Evolutionary conservation across 2,113 vertebrate species (phyloP), one percentile per base, ranked within the genome.

Genomic region (Sylvilagus bachmani): DNA sequence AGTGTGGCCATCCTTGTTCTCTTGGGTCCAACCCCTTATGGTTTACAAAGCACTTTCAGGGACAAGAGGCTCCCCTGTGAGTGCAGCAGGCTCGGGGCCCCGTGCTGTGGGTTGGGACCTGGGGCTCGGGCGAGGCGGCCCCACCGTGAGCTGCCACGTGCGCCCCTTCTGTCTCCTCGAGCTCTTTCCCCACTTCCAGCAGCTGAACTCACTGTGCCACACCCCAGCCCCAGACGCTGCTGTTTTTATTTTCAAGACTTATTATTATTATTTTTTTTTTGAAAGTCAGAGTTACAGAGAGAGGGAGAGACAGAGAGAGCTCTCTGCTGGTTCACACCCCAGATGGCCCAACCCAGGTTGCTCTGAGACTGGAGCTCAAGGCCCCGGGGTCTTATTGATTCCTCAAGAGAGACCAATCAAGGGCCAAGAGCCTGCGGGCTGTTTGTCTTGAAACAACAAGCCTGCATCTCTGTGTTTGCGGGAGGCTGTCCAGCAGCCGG

Each of bases 101-200:
- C 9, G 29, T 9, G 8, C 11, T 51, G 1, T 3, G 21, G 51
- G 14, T 29, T 3, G 27, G 67, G 55, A 44, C 22, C 27, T 6
- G 0, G 24, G 36, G 27, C n/a, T n/a, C 11, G 1, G 0, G 2
- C 10, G 5, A 6, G 69, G 87, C 22, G 2, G 61, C 36, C n/a
- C 0, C 3, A 21, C 11, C 2, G 0, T 1, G 44, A 27, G 4
- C 51, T 13, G 36, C 44, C 44, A 44, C 44, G 44, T 44, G 44
- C 3, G 3, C 14, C 14, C 9, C 84, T 6, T 16, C 64, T 0
- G 10, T 2, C 61, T 44, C 64, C 71, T 55, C 19, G 33, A 62
- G 87, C 3, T 66, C 29, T 1, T 4, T 36, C 67, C 31, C 38
- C 25, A 13, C 9, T 3, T 44, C 44, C 44, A 44, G 44, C 44